Conservation (phyloP, 2,113 vertebrate genomes). For the Cochlearius cochlearius region DNA sequence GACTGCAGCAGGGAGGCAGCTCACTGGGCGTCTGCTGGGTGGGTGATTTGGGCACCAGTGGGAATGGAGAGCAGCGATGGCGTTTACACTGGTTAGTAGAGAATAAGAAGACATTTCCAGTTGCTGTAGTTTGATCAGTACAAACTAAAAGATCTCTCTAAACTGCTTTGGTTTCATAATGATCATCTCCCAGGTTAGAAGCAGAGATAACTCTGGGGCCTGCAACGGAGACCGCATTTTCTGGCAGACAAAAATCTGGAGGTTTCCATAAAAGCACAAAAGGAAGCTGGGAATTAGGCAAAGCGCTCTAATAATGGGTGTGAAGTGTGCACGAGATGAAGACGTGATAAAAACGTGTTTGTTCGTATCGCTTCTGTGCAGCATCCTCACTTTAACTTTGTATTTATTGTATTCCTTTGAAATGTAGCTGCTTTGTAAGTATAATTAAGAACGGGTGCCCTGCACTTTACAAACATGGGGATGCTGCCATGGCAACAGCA, state of each 20-base stretch:
- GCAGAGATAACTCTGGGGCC: not conserved
- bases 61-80: not conserved
- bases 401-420: constrained; percentile 71
- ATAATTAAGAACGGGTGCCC: constrained; percentile 72
- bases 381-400: constrained; percentile 52
- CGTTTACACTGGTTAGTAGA: not conserved
- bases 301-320: not conserved
- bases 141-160: not conserved
- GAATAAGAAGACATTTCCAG: not conserved
- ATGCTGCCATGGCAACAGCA: constrained; percentile 76
- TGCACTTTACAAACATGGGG: constrained; percentile 69
- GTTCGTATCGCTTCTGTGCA: constrained; percentile 48
- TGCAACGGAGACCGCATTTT: not conserved
- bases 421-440: constrained; percentile 68
- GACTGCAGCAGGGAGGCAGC: not conserved
- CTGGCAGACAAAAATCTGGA: not conserved
- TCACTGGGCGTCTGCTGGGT: not conserved
- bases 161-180: not conserved
- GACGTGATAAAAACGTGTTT: not conserved
- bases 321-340: constrained; percentile 30
- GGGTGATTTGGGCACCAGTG: not conserved
- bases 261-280: not conserved
- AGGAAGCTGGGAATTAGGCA: not conserved
- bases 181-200: not conserved
- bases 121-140: not conserved